Evolutionary conservation across 2,888 invertebrate species (phyloP), one percentile per base, ranked within the genome.

Genomic region (Chromoteleia sp.): DNA sequence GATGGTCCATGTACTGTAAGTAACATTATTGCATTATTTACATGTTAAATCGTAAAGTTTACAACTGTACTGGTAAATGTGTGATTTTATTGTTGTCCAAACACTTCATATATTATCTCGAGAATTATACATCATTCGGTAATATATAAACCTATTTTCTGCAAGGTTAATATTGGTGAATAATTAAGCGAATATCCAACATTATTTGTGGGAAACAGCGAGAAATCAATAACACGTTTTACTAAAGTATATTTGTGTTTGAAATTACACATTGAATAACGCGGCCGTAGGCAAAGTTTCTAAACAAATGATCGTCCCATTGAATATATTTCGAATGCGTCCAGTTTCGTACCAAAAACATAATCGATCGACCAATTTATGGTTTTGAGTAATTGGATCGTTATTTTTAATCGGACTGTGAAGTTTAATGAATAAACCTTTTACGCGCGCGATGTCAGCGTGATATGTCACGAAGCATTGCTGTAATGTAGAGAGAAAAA

Each of bases 191-290:
- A 48, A 48, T 21, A 5, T 48, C 7, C 21, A 48, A 21, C n/a
- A 21, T 48, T 48, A 29, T 43, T 59, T 43, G 15, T 43, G 41
- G 59, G 14, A 12, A 43, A 29, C 21, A 10, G 29, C 21, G 39
- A 19, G 12, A 21, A 59, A 59, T 59, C 59, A 59, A 43, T 59
- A 29, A 29, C 59, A 25, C 29, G 43, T 59, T 41, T 59, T 10
- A 14, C 29, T 15, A 15, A 29, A 43, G 59, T 59, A 29, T 43
- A 59, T 59, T 59, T 59, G 59, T 43, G 59, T 43, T 43, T 41
- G 59, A 59, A 59, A 59, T 59, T 59, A 58, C 58, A 15, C 58
- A 21, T 29, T 29, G 43, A 59, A 41, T 21, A 43, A 21, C 2
- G 45, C 10, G n/a, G 1, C 5, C 10, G 6, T 30, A n/a, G 30